Base-by-base conservation (phyloP, 92 coral and sea anemone species). In the Parazoanthus atlanticus region DNA sequence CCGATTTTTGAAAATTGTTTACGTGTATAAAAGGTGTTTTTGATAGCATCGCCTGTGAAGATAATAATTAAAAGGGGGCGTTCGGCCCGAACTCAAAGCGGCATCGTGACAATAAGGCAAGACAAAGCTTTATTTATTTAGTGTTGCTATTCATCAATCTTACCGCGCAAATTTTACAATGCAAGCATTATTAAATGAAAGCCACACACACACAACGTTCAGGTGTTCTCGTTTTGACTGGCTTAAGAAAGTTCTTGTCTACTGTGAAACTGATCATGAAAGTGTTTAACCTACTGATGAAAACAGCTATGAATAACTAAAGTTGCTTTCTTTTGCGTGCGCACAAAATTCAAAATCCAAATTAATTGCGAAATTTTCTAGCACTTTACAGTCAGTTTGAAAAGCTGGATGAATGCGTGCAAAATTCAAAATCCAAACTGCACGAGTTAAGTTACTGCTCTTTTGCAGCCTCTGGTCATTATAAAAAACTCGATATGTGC, bases 81-180 rank as follows among this genome's bases (percentile, higher is more conserved):
- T 76, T 76, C 81, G 81, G 81, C 81, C 81, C 81, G 58, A 76
- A 76, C 58, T 76, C 81, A 76, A 76, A 76, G 61, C 81, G 54
- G 81, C 81, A 76, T 76, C 81, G 81, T 76, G 56, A 76, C 81
- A 41, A 76, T 41, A 76, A 76, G 58, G 81, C 81, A 76, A 76
- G 81, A 76, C 54, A 76, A 76, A 76, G 28, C 80, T 76, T 76
- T 41, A 76, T 34, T n/a, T n/a, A n/a, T n/a, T 76, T 41, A 38
- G 30, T 76, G 58, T 76, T 74, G 80, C 80, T 41, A 76, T 76
- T 38, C 80, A 76, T 76, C 80, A 41, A 36, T 76, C 52, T 76
- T 38, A 41, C 80, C 80, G 58, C 80, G 56, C 61, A 76, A 76
- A 26, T 76, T 40, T 41, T 76, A 74, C 78, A 74, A 67, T 67